Base-by-base conservation (phyloP, 2,113 vertebrate species). In the Trematomus loennbergii region DNA sequence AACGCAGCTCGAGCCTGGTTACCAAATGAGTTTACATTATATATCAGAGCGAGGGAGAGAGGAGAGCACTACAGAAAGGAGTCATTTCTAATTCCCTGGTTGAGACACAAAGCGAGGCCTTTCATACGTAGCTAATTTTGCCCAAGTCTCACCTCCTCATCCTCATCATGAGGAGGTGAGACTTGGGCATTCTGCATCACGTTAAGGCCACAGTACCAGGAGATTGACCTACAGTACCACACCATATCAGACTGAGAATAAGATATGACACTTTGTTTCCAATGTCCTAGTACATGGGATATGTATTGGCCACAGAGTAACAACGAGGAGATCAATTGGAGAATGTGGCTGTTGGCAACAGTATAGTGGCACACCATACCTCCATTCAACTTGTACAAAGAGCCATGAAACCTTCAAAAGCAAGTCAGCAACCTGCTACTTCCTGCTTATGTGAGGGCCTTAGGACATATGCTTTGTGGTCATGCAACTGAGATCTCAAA, bases 1-100 rank as follows among this genome's bases (percentile, higher is more conserved):
- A 84, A 85, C 93, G 87, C 87, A 76, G 82, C 93, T 82, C 91
- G 84, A 87, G 92, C 94, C 85, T 89, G 84, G 85, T 92, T 89
- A 89, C 78, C 91, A 94, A 95, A 96, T 92, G 93, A 93, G 93
- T 93, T 95, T 95, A 96, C 93, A 94, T 94, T 95, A 96, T 93
- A 96, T 95, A 95, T 95, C 94, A 95, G 82, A 76, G 69, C 5
- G 36, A 63, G 75, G 25, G 54, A 68, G 74, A 65, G 79, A 69
- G 83, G 64, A 71, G 22, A 68, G 73, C 5, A 55, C 20, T 68
- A 75, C 65, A 83, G 79, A 88, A 88, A 82, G 68, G 82, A 83
- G 83, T 90, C 13, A 85, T 89, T 90, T 91, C 66, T 91, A 88
- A 92, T 93, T 91, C 82, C 64, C 66, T 78, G 29, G 80, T 71